phyloP scores from a whole-genome alignment of 1,140 invertebrate species.

The Drosophila nannoptera region DNA sequence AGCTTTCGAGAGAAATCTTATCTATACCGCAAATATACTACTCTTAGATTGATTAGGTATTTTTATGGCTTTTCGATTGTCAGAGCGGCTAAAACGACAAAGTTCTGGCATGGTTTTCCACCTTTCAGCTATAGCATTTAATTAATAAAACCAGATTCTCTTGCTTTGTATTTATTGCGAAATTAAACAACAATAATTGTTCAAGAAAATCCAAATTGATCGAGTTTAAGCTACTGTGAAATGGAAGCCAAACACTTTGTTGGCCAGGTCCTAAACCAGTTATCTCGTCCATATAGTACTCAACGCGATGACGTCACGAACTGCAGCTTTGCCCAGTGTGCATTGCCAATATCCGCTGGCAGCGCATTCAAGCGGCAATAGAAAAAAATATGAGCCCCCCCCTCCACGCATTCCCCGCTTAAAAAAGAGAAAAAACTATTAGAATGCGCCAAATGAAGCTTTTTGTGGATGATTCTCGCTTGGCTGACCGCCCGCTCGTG shows the following conservation, averaged over 20 bases:
- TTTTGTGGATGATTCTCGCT: slow-evolving; percentile 36
- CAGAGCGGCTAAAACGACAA: no score
- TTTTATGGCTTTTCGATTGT: no score
- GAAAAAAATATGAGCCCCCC: slow-evolving; percentile 9
- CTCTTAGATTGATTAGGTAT: no score
- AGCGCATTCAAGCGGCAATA: slow-evolving; percentile 68
- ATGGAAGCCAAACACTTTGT: not conserved
- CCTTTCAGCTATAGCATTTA: no score
- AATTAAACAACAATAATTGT: not conserved
- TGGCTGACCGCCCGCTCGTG: slow-evolving; percentile 16
- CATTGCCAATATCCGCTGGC: slow-evolving; percentile 60
- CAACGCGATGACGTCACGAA: slow-evolving; percentile 19
- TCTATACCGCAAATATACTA: no score
- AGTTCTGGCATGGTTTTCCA: no score
- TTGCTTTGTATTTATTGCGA: not conserved
- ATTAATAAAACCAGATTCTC: no score
- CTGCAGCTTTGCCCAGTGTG: slow-evolving; percentile 20
- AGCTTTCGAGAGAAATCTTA: no score
- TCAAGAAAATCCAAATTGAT: no score
- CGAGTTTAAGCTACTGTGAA: no score
- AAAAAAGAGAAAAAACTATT: slow-evolving; percentile 17
- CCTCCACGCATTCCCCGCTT: not conserved
- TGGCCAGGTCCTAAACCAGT: slow-evolving; percentile 13
- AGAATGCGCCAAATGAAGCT: slow-evolving; percentile 17
- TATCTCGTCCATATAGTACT: not conserved